Evolutionary conservation across 2,797 vertebrate genomes (phyloP).

Genomic region (Neosalanx taihuensis): DNA sequence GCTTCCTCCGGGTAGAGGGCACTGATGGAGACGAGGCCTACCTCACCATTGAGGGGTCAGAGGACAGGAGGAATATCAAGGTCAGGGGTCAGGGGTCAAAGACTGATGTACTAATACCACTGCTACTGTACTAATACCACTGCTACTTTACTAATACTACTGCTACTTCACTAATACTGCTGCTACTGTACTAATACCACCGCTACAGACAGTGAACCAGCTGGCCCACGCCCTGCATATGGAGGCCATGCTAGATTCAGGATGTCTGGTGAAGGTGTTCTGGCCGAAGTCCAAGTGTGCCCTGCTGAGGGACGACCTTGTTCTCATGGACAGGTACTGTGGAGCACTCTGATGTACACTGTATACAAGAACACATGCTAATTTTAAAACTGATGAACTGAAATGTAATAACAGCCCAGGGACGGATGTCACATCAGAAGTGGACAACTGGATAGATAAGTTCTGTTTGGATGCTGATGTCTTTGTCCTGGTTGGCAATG

Average conservation of each 20-base stretch:
- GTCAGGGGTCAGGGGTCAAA: slow-evolving; percentile 54
- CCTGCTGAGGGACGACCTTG: slow-evolving; percentile 93
- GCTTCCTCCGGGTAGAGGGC: slow-evolving; percentile 96
- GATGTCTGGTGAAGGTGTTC: slow-evolving; percentile 94
- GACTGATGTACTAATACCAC: too few species aligned
- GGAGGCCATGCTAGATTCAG: slow-evolving; percentile 93
- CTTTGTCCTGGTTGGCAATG: slow-evolving; percentile 97
- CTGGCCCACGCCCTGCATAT: slow-evolving; percentile 96
- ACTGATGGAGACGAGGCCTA: slow-evolving; percentile 94
- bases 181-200: too few species aligned
- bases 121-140: too few species aligned
- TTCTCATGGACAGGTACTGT: slow-evolving; percentile 92
- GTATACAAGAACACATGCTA: too few species aligned
- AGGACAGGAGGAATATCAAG: slow-evolving; percentile 96
- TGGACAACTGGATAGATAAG: slow-evolving; percentile 99
- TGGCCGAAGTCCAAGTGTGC: slow-evolving; percentile 98
- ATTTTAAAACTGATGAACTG: too few species aligned
- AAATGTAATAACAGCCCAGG: slow-evolving; percentile 78
- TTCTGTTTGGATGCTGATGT: slow-evolving; percentile 98
- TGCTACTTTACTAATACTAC: too few species aligned
- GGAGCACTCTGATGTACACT: too few species aligned
- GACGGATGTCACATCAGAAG: slow-evolving; percentile 91
- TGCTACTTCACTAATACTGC: neutral
- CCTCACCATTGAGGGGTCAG: slow-evolving; percentile 95
- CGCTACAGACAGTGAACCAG: slow-evolving; percentile 91